These are phyloP conservation scores for Nipponacmea schrenckii DNA, from an alignment of 2,888 invertebrate species.

Conservation along the genomic window DNA sequence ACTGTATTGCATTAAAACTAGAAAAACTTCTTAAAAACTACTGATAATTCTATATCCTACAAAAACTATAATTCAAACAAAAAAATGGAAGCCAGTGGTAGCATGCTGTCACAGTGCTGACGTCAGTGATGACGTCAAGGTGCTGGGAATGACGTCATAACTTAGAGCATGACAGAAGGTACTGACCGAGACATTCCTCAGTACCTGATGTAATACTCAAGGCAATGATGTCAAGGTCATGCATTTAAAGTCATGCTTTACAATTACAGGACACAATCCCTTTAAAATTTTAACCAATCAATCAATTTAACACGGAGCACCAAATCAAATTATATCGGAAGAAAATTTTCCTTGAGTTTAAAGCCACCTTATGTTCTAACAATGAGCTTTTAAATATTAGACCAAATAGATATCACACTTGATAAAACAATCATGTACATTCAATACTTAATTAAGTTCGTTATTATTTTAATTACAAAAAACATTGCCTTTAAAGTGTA, in stretches of 20 bases:
- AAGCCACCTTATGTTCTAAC: no score
- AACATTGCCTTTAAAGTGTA: no score
- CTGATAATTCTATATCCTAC: background rate
- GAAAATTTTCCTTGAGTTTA: no score
- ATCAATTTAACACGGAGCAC: no score
- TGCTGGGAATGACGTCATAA: conserved; percentile 27
- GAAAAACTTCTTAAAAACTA: background rate
- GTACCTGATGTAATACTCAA: conserved; percentile 99
- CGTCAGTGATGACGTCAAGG: conserved; percentile 1
- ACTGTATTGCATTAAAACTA: background rate
- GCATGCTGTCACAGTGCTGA: background rate
- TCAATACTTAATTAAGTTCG: no score
- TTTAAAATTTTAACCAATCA: no score
- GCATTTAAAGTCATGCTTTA: background rate
- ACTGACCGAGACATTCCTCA: conserved; percentile 83
- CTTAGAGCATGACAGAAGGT: conserved; percentile 83
- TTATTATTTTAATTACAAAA: no score
- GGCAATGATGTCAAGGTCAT: conserved; percentile 20
- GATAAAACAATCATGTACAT: no score
- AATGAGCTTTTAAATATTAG: no score
- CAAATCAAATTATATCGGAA: no score
- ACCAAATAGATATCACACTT: no score
- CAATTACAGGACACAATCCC: no score
- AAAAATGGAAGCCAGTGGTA: background rate
- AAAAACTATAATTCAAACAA: background rate